Evolutionary conservation across 2,888 invertebrate species (phyloP).

Genomic region (Aproaerema taeniolella): DNA sequence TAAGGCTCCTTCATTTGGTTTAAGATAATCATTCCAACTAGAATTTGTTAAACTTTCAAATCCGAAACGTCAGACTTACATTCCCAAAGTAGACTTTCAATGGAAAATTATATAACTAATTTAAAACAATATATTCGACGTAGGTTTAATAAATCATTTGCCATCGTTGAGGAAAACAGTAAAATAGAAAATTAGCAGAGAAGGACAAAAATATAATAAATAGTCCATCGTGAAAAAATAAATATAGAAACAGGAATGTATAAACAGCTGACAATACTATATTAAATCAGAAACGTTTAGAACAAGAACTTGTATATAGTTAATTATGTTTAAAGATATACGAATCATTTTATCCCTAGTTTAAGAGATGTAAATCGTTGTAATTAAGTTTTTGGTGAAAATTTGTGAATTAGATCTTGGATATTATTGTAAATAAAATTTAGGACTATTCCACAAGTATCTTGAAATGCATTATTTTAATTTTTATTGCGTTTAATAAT

Average conservation of each 20-base stretch:
- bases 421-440: conserved; percentile 53
- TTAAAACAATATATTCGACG: no score
- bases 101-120: neutral
- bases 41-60: neutral
- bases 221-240: conserved; percentile 37
- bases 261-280: conserved; percentile 75
- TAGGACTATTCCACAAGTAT: conserved; percentile 21
- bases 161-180: conserved; percentile 19
- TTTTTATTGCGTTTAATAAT: no score
- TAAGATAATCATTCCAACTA: neutral
- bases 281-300: conserved; percentile 63
- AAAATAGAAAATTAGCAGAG: conserved; percentile 34
- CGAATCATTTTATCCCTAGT: conserved; percentile 62
- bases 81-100: neutral
- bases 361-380: conserved; percentile 57
- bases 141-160: conserved; percentile 8
- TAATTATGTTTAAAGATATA: conserved; percentile 59
- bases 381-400: conserved; percentile 48
- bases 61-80: neutral
- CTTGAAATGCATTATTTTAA: conserved; percentile 4
- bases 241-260: conserved; percentile 59
- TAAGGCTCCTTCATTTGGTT: conserved; percentile 16
- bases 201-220: conserved; percentile 26
- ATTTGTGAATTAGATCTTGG: conserved; percentile 36
- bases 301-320: conserved; percentile 45